These are phyloP conservation scores for Strigamia maritima DNA, from an alignment of 2,888 invertebrate genomes.

Conservation along the genomic window DNA sequence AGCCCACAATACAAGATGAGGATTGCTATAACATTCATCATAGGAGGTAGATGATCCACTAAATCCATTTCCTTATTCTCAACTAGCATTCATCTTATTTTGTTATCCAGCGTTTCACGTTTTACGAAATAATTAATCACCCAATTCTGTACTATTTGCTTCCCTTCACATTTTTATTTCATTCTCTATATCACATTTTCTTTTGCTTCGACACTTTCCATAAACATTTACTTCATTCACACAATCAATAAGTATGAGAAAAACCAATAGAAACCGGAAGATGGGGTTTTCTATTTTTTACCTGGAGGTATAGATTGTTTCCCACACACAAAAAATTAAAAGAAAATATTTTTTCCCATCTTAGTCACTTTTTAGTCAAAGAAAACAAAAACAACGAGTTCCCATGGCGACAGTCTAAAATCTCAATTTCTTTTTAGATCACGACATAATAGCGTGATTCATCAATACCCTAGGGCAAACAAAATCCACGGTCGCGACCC, in stretches of 20 bases:
- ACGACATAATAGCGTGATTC: conserved; percentile 1
- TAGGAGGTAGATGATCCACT: conserved; percentile 1
- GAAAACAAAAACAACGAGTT: not conserved
- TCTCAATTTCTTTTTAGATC: not conserved
- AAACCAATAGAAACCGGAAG: conserved; percentile 32
- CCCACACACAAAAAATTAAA: not conserved
- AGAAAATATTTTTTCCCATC: not conserved
- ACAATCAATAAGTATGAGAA: conserved; percentile 25
- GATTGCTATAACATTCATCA: not conserved
- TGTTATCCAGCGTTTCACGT: not conserved
- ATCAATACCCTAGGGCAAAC: not conserved
- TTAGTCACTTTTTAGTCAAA: not conserved
- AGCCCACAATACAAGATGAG: not conserved
- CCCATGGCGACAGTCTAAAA: not conserved
- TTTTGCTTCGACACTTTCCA: not conserved
- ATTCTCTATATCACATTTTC: not conserved
- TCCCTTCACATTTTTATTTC: not conserved
- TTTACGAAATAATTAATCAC: not conserved
- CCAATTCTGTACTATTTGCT: not conserved
- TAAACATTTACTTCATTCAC: conserved; percentile 19
- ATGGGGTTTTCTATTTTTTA: not conserved
- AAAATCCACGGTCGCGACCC: not conserved
- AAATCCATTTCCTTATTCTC: conserved; percentile 13
- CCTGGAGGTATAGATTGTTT: not conserved
- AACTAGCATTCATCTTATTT: not conserved